Percentiles rank a stretch among this genome's conserved stretches.
These are phyloP conservation scores for Drosophila mimica DNA, from an alignment of 2,888 invertebrate species.

Conservation along the genomic window DNA sequence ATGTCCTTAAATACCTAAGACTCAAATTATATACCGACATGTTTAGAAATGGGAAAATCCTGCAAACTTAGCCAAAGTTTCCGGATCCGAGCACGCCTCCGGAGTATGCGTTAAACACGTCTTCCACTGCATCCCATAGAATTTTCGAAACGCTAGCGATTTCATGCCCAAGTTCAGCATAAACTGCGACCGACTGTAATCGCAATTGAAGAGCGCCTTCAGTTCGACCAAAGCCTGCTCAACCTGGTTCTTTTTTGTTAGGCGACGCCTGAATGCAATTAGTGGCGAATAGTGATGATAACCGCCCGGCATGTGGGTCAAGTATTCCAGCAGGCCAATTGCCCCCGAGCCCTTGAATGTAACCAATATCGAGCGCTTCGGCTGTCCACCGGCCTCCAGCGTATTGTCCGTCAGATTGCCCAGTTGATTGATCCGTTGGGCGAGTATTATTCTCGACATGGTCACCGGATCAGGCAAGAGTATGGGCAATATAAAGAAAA, in stretches of 20 bases:
- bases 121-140: constrained; percentile 57
- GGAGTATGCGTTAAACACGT: constrained; percentile 39
- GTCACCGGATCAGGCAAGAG: constrained; percentile 60
- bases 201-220: constrained; percentile 45
- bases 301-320: constrained; percentile 58
- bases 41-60: constrained; percentile 62
- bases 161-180: constrained; percentile 56
- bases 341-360: constrained; percentile 64
- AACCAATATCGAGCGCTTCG: constrained; percentile 59
- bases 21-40: constrained; percentile 70
- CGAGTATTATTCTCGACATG: constrained; percentile 41
- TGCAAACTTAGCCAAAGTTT: constrained; percentile 52
- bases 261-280: constrained; percentile 31
- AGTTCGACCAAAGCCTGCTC: constrained; percentile 38
- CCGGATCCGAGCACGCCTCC: constrained; percentile 47
- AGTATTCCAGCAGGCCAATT: constrained; percentile 44
- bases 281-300: constrained; percentile 65
- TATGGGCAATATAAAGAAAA: constrained; percentile 59
- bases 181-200: constrained; percentile 49
- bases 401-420: constrained; percentile 48
- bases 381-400: constrained; percentile 51
- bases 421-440: constrained; percentile 19
- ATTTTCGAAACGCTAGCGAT: constrained; percentile 46
- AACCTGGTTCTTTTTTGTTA: not conserved
- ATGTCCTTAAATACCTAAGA: constrained; percentile 26